Evolutionary conservation across 2,888 invertebrate genomes (phyloP).

Genomic region (Apamea sordens): DNA sequence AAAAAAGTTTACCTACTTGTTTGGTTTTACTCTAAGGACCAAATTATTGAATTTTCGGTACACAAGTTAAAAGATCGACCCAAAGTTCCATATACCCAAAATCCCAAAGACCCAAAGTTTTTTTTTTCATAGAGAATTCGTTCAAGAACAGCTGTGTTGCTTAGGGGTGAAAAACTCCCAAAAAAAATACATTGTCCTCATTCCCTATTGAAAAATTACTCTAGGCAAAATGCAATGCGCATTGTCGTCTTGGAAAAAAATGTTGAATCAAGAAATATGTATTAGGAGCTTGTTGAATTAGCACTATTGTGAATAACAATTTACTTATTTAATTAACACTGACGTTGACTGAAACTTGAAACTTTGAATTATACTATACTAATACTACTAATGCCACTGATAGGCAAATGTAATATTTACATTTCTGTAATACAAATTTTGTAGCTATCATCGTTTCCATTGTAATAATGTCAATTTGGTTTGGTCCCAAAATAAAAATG

Average conservation of each 20-base stretch:
- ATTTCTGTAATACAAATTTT: neutral
- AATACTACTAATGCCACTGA: too few species aligned
- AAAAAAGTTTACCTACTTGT: neutral
- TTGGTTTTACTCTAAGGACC: neutral
- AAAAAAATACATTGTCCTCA: neutral
- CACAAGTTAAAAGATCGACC: neutral
- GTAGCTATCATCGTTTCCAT: too few species aligned
- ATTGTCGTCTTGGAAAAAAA: neutral
- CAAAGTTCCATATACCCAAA: neutral
- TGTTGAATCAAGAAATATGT: neutral
- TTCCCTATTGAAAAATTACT: neutral
- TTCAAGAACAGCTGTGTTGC: constrained; percentile 1
- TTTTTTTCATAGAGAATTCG: neutral
- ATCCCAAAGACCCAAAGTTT: neutral
- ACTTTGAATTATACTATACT: too few species aligned
- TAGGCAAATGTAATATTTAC: neutral
- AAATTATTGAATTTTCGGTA: neutral
- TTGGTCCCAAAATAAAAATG: too few species aligned
- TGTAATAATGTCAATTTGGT: too few species aligned
- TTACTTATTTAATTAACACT: neutral
- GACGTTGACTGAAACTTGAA: constrained; percentile 7
- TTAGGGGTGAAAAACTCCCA: neutral
- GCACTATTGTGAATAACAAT: neutral
- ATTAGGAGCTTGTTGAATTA: neutral
- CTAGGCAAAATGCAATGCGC: neutral